Conservation (phyloP, 2,113 vertebrate genomes). For the Tiliqua scincoides region DNA sequence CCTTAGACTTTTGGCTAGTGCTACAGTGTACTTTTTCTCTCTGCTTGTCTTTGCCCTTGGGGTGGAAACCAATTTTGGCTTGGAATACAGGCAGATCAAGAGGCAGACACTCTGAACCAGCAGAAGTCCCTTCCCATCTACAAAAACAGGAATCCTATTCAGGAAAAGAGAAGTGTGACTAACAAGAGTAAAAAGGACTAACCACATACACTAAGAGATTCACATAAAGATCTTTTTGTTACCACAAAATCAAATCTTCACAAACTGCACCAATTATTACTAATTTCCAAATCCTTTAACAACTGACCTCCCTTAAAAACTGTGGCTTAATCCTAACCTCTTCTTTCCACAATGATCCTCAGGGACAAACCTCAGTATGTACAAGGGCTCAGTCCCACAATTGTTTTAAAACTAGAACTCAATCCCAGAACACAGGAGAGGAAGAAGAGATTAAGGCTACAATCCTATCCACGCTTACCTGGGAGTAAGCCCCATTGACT, state of each 20-base stretch:
- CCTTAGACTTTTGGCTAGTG: too few species aligned
- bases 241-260: not conserved
- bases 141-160: not conserved
- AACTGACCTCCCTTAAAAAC: too few species aligned
- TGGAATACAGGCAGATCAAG: too few species aligned
- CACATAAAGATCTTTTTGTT: not conserved
- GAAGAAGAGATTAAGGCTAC: not conserved
- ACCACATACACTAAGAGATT: not conserved
- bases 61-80: too few species aligned
- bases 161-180: not conserved
- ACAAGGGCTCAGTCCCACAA: not conserved
- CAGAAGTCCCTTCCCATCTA: too few species aligned
- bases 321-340: not conserved
- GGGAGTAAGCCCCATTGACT: too few species aligned
- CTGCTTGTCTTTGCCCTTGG: too few species aligned
- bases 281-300: not conserved
- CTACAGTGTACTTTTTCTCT: too few species aligned
- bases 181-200: not conserved
- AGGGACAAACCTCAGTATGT: not conserved
- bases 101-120: too few species aligned
- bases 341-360: not conserved
- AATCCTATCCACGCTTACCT: too few species aligned
- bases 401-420: not conserved
- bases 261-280: not conserved
- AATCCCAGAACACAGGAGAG: not conserved